Base-by-base conservation (phyloP, 2,797 vertebrate species). In the Zalophus californianus region DNA sequence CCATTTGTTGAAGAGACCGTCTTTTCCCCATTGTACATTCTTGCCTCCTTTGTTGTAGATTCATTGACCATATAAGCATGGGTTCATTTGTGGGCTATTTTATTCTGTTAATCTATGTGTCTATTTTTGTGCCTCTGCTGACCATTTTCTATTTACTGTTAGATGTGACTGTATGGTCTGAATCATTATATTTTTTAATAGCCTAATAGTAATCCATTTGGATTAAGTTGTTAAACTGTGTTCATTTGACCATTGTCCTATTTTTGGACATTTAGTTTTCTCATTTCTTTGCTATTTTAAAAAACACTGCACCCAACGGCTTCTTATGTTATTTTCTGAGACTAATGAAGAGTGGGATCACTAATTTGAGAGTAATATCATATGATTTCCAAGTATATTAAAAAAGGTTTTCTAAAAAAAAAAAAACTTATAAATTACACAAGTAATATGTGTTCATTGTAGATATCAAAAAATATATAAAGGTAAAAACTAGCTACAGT, bases 181-280 rank as follows among this genome's bases (percentile, higher is more conserved):
- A 94, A 60, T 94, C 5, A 29, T 73, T 93, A 29, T 73, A 44
- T 91, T 88, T 90, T 92, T 93, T 79, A 80, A 75, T 60, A 44
- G 32, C 18, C 54, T 87, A 58, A 72, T 96, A 87, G 54, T 66
- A 92, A 68, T 73, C 11, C 35, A 52, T 96, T 94, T 35, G n/a
- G n/a, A 35, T 68, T 35, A 90, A 79, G n/a, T 90, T 95, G 50
- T 91, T 52, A 62, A 95, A n/a, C 84, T 86, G 1, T 92, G 25
- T 56, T 90, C 75, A 58, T 66, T 68, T 50, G 72, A 84, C 20
- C 58, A 41, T 89, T 88, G 72, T 35, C 11, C 50, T 86, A 25
- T 48, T 85, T 96, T 75, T 62, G 48, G 25, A 56, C 11, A 54
- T 44, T 62, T 73, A 56, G 3, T 91, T 78, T 96, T 80, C n/a